Evolutionary conservation across 2,888 invertebrate species (phyloP), one percentile per base, ranked within the genome.

Genomic region (Galerucella nymphaeae): DNA sequence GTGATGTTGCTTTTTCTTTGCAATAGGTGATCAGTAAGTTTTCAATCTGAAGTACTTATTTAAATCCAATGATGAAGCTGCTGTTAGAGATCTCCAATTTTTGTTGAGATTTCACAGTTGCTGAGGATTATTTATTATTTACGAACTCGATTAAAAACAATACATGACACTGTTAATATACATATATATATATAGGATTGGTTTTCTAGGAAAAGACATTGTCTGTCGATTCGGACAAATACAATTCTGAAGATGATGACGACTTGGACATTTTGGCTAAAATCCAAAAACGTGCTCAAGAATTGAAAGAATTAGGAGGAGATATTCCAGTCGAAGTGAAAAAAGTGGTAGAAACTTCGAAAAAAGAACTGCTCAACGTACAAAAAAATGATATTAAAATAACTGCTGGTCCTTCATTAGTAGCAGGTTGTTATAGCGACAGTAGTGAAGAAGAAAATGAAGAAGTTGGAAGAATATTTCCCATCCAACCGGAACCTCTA

Each of bases 381-480:
- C 75, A 76, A 38, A 76, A 53, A n/a, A 71, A 11, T 14, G 45
- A 45, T 45, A 14, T 45, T 45, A 45, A 45, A 45, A 45, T 45
- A 45, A 45, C 2, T 45, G 8, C 30, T 13, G 58, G 58, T 23
- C 23, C 58, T 58, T 58, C 89, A 0, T 80, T 90, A 59, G 87
- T 90, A 0, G 88, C 89, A n/a, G 88, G 88, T 20, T 90, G 90
- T 74, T 42, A 18, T 11, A 62, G 16, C 18, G 61, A 18, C 18
- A 61, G 16, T n/a, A 88, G 89, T 74, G 89, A 89, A 38, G 85
- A 84, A 38, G 88, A 88, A 38, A 84, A 70, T 63, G 78, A 79
- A 64, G 75, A 77, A 68, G 66, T 72, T 16, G 67, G 70, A 68
- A 41, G 70, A n/a, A 50, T 75, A 23, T 71, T 75, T 58, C 66